A percentile compares a stretch with the other conserved stretches of the same genome.
Evolutionary conservation across 2,888 invertebrate genomes (phyloP).

Genomic region (Phaonia tiefii): DNA sequence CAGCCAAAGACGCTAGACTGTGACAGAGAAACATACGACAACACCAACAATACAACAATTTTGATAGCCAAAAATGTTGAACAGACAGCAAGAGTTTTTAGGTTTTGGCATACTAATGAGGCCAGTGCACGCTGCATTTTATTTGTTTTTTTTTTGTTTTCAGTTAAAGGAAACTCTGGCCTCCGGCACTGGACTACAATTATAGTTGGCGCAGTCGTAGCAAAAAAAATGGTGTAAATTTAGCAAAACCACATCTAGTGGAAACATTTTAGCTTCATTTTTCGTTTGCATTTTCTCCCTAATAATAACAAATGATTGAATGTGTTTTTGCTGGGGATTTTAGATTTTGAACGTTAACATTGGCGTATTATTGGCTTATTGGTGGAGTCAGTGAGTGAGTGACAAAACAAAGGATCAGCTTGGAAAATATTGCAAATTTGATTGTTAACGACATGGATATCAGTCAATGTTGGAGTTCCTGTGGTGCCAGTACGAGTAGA

Average conservation of each 20-base stretch:
- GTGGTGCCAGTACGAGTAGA: too few species aligned
- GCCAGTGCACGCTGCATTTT: not conserved
- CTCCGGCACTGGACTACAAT: conserved; percentile 30
- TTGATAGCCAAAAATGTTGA: not conserved
- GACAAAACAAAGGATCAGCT: conserved; percentile 22
- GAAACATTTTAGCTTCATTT: too few species aligned
- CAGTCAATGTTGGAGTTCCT: not conserved
- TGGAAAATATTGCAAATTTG: conserved; percentile 1
- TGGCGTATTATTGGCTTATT: not conserved
- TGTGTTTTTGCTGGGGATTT: not conserved
- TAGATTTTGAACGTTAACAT: not conserved
- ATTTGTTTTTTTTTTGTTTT: not conserved
- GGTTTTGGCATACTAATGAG: conserved; percentile 34
- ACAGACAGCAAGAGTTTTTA: not conserved
- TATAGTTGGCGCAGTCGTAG: conserved; percentile 13
- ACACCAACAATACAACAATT: conserved; percentile 8
- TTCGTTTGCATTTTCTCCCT: not conserved
- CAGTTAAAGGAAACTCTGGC: conserved; percentile 1
- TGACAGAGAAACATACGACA: conserved; percentile 29
- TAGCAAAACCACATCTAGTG: conserved; percentile 1
- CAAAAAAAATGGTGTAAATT: conserved; percentile 27
- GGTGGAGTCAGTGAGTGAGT: not conserved
- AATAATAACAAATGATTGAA: conserved; percentile 13
- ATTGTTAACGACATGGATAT: conserved; percentile 4
- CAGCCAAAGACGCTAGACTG: not conserved